phyloP scores from a whole-genome alignment of 2,888 invertebrate genomes.

The Thysanoteuthis rhombus region DNA sequence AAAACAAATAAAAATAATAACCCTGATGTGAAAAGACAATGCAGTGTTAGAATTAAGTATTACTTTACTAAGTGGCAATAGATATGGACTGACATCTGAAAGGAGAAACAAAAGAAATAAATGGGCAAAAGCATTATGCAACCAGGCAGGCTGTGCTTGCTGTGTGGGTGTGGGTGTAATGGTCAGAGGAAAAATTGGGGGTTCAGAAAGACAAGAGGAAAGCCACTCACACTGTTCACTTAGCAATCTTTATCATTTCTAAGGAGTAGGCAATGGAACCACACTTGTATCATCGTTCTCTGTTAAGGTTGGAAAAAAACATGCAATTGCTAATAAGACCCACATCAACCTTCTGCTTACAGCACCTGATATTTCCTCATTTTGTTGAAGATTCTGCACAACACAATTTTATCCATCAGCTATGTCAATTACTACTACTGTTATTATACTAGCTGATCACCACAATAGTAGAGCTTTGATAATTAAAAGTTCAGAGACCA shows the following conservation, averaged over 20 bases:
- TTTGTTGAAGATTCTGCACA: too few species aligned
- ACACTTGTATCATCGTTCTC: background rate
- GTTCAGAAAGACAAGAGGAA: background rate
- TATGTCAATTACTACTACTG: background rate
- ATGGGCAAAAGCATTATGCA: background rate
- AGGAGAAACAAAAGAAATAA: background rate
- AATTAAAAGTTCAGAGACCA: background rate
- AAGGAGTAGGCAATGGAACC: background rate
- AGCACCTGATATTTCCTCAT: too few species aligned
- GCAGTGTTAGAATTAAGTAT: background rate
- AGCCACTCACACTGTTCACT: background rate
- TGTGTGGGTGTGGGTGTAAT: background rate
- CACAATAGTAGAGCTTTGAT: too few species aligned
- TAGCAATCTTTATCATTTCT: background rate
- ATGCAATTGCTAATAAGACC: too few species aligned
- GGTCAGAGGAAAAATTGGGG: too few species aligned
- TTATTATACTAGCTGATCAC: background rate
- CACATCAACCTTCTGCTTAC: too few species aligned
- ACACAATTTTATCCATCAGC: background rate
- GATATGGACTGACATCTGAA: background rate
- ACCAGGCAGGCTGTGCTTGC: background rate
- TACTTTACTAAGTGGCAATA: too few species aligned
- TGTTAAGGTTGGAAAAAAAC: too few species aligned
- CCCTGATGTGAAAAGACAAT: background rate
- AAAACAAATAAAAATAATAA: background rate